Evolutionary conservation across 1,140 invertebrate genomes (phyloP).

Genomic region (Sinonovacula constricta): DNA sequence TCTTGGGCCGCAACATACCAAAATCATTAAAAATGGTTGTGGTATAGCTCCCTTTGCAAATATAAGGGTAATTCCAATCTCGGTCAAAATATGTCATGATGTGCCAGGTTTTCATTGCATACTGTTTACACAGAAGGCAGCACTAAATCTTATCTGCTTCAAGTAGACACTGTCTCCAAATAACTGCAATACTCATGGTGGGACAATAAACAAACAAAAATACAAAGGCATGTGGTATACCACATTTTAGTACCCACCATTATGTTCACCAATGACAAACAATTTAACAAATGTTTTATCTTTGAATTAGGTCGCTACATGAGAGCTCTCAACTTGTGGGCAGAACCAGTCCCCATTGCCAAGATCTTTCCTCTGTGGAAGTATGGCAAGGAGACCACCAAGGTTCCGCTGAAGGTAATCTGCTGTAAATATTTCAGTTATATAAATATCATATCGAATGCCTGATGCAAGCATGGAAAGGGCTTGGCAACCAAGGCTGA

Average conservation of each 20-base stretch:
- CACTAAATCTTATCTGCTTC: too few relatives aligned
- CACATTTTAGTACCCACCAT: neutral
- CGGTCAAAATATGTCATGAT: too few relatives aligned
- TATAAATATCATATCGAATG: neutral
- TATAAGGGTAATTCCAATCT: too few relatives aligned
- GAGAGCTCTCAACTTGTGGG: neutral
- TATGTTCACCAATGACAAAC: neutral
- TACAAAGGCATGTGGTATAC: neutral
- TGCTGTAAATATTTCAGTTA: neutral
- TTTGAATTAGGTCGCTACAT: neutral
- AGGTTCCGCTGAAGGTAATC: neutral
- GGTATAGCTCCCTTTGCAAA: too few relatives aligned
- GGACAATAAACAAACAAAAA: neutral
- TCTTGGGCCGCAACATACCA: too few relatives aligned
- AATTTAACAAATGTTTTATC: neutral
- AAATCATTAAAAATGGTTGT: too few relatives aligned
- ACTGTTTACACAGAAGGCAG: too few relatives aligned
- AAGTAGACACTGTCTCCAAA: too few relatives aligned
- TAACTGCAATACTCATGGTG: neutral
- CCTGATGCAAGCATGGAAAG: neutral
- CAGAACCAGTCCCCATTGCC: neutral
- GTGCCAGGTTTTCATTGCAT: too few relatives aligned
- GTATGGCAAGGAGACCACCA: neutral
- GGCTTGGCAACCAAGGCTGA: neutral
- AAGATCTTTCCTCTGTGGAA: neutral